Base-by-base conservation (phyloP, 2,888 invertebrate genomes). In the Epiblema foenella region DNA sequence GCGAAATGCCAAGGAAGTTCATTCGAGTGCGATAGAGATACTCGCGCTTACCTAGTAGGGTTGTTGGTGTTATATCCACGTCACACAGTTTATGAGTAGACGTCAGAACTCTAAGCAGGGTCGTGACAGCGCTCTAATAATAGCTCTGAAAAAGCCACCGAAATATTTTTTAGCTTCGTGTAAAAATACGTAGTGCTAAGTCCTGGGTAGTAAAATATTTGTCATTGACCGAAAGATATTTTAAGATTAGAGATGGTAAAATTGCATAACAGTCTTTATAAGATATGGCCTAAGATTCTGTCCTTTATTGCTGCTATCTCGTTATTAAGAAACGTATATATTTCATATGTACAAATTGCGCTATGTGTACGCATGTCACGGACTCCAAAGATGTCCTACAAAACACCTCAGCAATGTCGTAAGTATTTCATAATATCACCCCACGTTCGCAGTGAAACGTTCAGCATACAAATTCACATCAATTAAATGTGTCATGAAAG, bases 381-480 rank as follows among this genome's bases (percentile, higher is more conserved):
- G 17, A 54, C 20, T 64, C 24, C 29, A 24, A 70, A 70, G 59
- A 70, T 66, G 59, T 60, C 59, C 37, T 46, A 60, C 42, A 70
- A 66, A 65, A 69, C 59, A 60, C 65, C 54, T 54, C 52, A 3
- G 65, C 64, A 42, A 52, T 59, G 56, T 62, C 68, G 29, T 62
- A 42, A 17, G 63, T 63, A 56, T 68, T 68, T 42, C 59, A 68
- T 64, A 49, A 66, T 70, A 59, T 64, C 51, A 59, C 46, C 29
- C 51, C 52, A 56, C 65, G 42, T 42, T 15, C 17, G 15, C 56
- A 11, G 10, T 17, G 18, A 51, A 46, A 24, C 59, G 59, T 17
- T 52, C 17, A 37, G 70, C 66, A 71, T 71, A 71, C 66, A 71
- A 66, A 71, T 66, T 66, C 33, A 59, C 56, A 66, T 17, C 56